phyloP scores from a whole-genome alignment of 2,888 invertebrate species.

The Leptura quadrifasciata region DNA sequence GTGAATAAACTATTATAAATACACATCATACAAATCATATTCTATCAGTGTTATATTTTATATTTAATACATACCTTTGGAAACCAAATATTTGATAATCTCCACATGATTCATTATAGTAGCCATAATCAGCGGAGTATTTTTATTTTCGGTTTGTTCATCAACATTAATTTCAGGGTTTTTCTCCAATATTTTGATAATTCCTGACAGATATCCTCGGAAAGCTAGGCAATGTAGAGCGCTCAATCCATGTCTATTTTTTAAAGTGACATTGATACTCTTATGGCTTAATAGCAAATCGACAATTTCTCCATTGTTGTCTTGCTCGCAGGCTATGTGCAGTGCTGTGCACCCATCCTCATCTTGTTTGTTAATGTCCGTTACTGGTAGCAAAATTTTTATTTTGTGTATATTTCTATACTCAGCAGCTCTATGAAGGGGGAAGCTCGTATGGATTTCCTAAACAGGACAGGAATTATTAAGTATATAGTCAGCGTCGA shows the following conservation, averaged over 20 bases:
- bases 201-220: conserved; percentile 34
- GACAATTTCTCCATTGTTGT: conserved; percentile 33
- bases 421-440: conserved; percentile 38
- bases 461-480: no score
- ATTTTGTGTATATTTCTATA: conserved; percentile 40
- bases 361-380: conserved; percentile 41
- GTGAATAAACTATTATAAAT: no score
- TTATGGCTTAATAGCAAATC: conserved; percentile 31
- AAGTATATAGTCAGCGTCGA: no score
- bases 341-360: conserved; percentile 34
- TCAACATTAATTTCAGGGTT: conserved; percentile 37
- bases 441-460: neutral
- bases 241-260: conserved; percentile 27
- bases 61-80: no score
- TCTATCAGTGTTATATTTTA: no score
- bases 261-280: conserved; percentile 26
- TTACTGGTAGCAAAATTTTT: conserved; percentile 29
- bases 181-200: conserved; percentile 32
- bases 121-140: conserved; percentile 42
- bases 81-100: no score
- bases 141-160: conserved; percentile 25
- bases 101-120: conserved; percentile 37
- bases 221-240: conserved; percentile 40
- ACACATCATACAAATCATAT: no score
- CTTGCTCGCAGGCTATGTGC: conserved; percentile 37